Evolutionary conservation across 2,797 vertebrate species (phyloP), one percentile per base, ranked within the genome.

Genomic region (Centropyge bicolor): DNA sequence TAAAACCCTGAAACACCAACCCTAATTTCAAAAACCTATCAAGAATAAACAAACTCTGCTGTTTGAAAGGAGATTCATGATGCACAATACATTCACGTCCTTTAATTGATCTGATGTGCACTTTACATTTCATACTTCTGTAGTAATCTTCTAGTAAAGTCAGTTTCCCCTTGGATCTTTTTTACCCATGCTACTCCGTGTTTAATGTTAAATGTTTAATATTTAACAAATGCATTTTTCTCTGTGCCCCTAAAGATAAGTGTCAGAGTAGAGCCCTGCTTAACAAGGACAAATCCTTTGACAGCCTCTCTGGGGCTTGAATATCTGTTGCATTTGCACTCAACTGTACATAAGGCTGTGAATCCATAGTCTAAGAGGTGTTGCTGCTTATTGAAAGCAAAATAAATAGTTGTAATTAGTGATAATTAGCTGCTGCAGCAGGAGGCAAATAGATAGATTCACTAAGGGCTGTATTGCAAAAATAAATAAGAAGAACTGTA

Each of bases 311-410:
- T 19, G 0, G n/a, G 51, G 57, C 49, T 72, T 55, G 4, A 72
- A 48, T 57, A 60, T 69, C 55, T 83, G 48, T 77, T 82, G 60
- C 54, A 62, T 81, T 79, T 55, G 46, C 71, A 68, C 55, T 74
- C 35, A 38, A 36, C n/a, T 6, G 54, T 13, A 40, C n/a, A 35
- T 63, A 10, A 65, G 48, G 24, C 13, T 9, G 35, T 38, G 13
- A 83, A 57, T 43, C 19, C 36, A 48, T 40, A 71, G 57, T 51
- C 17, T 35, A 35, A 24, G 48, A 48, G 2, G 36, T 60, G 51
- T 43, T 19, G 31, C n/a, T 35, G 24, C 35, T 75, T 1, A 13
- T 11, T 68, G 24, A 10, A 20, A 61, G 57, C n/a, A 43, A 79
- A 59, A 67, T 6, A 51, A 20, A n/a, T 10, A 57, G 12, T n/a